Base-by-base conservation (phyloP, 64 coral and sea anemone genomes). In the Actinia tenebrosa region DNA sequence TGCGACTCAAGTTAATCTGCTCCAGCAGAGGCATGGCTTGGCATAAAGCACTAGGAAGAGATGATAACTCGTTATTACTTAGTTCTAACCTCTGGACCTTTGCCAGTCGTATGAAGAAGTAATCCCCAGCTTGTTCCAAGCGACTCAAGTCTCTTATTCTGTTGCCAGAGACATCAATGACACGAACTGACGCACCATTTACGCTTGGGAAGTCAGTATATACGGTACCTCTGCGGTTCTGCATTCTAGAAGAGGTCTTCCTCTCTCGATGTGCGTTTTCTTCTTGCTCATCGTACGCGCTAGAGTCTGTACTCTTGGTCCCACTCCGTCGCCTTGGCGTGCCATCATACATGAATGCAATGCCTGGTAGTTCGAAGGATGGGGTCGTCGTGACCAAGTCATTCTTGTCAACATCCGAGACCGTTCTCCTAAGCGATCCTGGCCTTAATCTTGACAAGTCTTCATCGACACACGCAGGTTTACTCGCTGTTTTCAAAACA, bases 71-170 rank as follows among this genome's bases (percentile, higher is more conserved):
- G 61, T 99, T 99, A 18, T 89, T 82, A 63, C 93, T 95, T 3
- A 99, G 86, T 60, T 99, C 97, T 4, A 99, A 91, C n/a, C 91
- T 99, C 45, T 93, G 88, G 62, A 99, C 84, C 14, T 95, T 93
- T 56, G 66, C 25, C 22, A 99, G 72, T 54, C 90, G 84, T 15
- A 79, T 47, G 0, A 92, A 78, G 45, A 99, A 44, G 11, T 44
- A 61, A 23, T 87, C 58, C 27, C 85, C 75, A 16, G 90, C 84
- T n/a, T 88, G 30, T 42, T 88, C 88, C 44, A 99, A 90, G 44
- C 62, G 53, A 3, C 89, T 61, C 25, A 99, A 59, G 26, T 88
- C 87, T 5, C 44, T 53, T 10, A 99, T 99, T 52, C 82, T 86
- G 30, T 99, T 99, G 17, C 91, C 54, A 17, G 97, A 99, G 60